Conservation (phyloP, 2,113 vertebrate genomes). For the Triplophysa dalaica region DNA sequence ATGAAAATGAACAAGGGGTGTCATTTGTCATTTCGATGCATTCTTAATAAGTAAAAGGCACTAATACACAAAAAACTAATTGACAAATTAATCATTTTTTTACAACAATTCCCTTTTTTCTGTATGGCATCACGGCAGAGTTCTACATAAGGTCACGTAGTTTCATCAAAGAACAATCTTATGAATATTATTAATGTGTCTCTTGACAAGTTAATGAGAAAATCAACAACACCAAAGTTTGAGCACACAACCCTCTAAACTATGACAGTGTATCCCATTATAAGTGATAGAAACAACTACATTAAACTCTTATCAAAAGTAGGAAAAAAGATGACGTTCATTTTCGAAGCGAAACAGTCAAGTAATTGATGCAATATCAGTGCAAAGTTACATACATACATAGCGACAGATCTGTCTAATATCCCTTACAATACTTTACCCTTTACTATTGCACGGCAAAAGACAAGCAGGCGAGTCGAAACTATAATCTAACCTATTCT, state of each 20-base stretch:
- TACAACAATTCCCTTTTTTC: background rate
- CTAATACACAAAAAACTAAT: conserved; percentile 18
- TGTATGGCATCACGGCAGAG: background rate
- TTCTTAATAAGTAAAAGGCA: conserved; percentile 26
- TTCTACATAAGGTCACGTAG: background rate
- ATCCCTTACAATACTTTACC: conserved; percentile 10
- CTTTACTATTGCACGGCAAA: conserved; percentile 29
- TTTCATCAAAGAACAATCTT: background rate
- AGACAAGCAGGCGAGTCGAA: conserved; percentile 17
- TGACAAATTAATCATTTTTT: background rate
- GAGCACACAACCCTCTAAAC: conserved; percentile 69
- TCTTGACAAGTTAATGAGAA: background rate
- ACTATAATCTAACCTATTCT: conserved; percentile 23
- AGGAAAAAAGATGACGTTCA: background rate
- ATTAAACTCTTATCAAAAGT: background rate
- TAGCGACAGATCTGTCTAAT: conserved; percentile 2
- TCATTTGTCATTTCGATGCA: background rate
- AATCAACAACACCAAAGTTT: conserved; percentile 17
- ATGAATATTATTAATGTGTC: conserved; percentile 1
- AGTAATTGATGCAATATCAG: background rate
- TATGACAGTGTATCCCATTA: background rate
- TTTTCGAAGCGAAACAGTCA: background rate
- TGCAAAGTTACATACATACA: conserved; percentile 20
- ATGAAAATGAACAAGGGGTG: background rate
- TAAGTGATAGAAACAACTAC: conserved; percentile 49